Percentiles rank a stretch among this genome's conserved stretches.
phyloP scores from a whole-genome alignment of 2,888 invertebrate species.

The Sinotaia quadrata region DNA sequence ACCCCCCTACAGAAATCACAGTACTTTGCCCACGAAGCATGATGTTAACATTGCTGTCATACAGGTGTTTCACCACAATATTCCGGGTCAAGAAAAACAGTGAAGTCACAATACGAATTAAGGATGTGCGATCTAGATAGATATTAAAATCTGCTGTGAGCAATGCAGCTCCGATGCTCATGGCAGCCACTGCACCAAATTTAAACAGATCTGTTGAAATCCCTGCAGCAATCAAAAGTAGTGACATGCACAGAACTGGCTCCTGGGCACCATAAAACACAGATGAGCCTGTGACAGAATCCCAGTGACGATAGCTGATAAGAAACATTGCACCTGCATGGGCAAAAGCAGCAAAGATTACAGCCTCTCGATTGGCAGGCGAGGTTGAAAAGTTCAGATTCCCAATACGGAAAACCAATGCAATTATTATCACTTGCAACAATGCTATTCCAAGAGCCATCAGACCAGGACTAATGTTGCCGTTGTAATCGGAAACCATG shows the following conservation, averaged over 20 bases:
- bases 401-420: conserved; percentile 1
- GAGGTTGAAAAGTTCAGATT: conserved; percentile 19
- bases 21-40: conserved; percentile 24
- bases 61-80: conserved; percentile 37
- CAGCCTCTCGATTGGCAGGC: conserved; percentile 19
- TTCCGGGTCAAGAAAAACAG: conserved; percentile 40
- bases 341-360: conserved; percentile 5
- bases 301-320: conserved; percentile 7
- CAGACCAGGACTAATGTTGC: not conserved
- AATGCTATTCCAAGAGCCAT: conserved; percentile 10
- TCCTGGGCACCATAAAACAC: conserved; percentile 30
- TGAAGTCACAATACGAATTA: conserved; percentile 39
- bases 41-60: conserved; percentile 37
- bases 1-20: conserved; percentile 20
- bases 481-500: conserved; percentile 1
- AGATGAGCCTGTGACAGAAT: not conserved
- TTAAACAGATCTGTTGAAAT: conserved; percentile 26
- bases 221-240: conserved; percentile 38
- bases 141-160: conserved; percentile 30
- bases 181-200: conserved; percentile 14
- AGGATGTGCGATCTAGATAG: conserved; percentile 29
- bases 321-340: conserved; percentile 18
- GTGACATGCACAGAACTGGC: conserved; percentile 33
- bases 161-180: conserved; percentile 33
- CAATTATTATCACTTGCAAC: not conserved